Conservation (phyloP, 2,113 vertebrate genomes). For the Nerophis lumbriciformis region DNA sequence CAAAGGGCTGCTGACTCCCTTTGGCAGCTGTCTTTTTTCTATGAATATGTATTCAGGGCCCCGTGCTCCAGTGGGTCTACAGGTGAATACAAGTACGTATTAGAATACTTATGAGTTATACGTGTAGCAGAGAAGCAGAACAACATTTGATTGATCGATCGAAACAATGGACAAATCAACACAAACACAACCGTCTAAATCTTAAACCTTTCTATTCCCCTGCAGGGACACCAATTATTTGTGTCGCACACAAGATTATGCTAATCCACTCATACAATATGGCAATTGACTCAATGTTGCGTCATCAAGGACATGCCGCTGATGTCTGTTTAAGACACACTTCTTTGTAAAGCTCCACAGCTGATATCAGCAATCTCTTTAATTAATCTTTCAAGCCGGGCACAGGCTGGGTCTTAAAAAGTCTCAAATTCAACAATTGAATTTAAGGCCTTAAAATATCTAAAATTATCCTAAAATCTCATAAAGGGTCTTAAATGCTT, state of each 20-base stretch:
- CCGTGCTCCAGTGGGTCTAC: not conserved
- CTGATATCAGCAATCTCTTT: conserved; percentile 33
- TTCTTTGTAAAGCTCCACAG: conserved; percentile 20
- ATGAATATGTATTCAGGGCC: not conserved
- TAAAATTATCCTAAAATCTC: too few relatives aligned
- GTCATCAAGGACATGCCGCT: conserved; percentile 38
- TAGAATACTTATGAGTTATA: not conserved
- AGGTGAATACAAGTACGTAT: conserved; percentile 2
- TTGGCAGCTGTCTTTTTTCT: not conserved
- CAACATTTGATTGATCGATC: too few relatives aligned
- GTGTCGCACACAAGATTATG: not conserved
- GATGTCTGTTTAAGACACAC: conserved; percentile 42
- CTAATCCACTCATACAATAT: conserved; percentile 12
- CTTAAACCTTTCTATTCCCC: not conserved
- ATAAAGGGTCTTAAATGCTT: too few relatives aligned
- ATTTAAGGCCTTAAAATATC: too few relatives aligned
- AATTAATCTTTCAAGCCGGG: not conserved
- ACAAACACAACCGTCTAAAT: too few relatives aligned
- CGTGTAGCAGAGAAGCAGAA: not conserved
- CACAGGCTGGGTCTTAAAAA: too few relatives aligned
- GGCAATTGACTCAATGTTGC: conserved; percentile 35
- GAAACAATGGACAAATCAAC: too few relatives aligned
- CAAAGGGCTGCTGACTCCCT: not conserved
- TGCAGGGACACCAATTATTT: not conserved
- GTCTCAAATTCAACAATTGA: too few relatives aligned